Percentiles rank a stretch among this genome's conserved stretches.
phyloP scores from a whole-genome alignment of 1,140 invertebrate genomes.

The Cardiocondyla obscurior region DNA sequence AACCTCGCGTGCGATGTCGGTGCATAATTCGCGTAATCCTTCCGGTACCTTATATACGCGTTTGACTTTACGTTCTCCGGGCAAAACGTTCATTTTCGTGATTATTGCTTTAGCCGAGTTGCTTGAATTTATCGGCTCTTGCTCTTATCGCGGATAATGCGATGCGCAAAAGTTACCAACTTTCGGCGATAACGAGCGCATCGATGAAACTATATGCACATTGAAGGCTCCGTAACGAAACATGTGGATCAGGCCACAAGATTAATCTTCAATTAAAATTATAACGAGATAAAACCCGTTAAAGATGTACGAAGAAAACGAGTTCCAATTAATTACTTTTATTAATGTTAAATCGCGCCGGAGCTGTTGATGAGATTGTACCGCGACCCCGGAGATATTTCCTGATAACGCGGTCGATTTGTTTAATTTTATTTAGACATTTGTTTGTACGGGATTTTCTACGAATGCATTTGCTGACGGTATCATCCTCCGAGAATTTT shows the following conservation, averaged over 20 bases:
- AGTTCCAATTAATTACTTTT: background rate
- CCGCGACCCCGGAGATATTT: background rate
- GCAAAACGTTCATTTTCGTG: conserved; percentile 73
- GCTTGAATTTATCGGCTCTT: conserved; percentile 49
- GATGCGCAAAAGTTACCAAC: conserved; percentile 37
- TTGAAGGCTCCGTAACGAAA: background rate
- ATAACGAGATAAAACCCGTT: background rate
- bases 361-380: background rate
- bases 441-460: background rate
- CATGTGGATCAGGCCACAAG: background rate
- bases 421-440: background rate
- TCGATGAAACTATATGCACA: conserved; percentile 20
- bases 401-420: background rate
- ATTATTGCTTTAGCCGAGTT: conserved; percentile 41
- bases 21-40: conserved; percentile 87
- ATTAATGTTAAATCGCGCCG: background rate
- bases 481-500: background rate
- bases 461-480: background rate
- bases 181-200: conserved; percentile 30
- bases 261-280: background rate
- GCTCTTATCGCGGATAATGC: conserved; percentile 35
- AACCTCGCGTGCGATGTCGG: conserved; percentile 88
- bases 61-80: conserved; percentile 75
- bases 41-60: conserved; percentile 84
- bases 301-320: background rate